Base-by-base conservation (phyloP, 2,888 invertebrate species). In the Volucella inflata region DNA sequence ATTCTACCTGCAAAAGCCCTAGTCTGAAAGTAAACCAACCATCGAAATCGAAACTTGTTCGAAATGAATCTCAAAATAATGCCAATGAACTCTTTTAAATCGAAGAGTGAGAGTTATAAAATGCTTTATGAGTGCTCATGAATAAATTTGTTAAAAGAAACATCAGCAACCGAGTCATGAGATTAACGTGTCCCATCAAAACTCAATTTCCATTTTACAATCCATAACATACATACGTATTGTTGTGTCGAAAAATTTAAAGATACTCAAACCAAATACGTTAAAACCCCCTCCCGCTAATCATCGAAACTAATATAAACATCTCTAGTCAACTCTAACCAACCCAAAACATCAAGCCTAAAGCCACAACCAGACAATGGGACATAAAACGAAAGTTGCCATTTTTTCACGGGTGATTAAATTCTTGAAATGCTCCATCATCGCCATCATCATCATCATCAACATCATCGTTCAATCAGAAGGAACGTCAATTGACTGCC, bases 381-480 rank as follows among this genome's bases (percentile, higher is more conserved):
- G 70, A 64, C n/a, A 72, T 68, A 76, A 85, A 85, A 77, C 64
- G 85, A 85, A 85, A 85, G 85, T 81, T 80, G 76, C 72, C 72
- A 72, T 77, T 81, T 77, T 77, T 62, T 51, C 51, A 81, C 72
- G 76, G 81, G 36, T 81, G 81, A 85, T 76, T 85, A 72, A 77
- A 77, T 85, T 70, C 85, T 65, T 60, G 30, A 81, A 76, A 68
- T 62, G 59, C 76, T 48, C 36, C 71, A 81, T 71, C 59, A 42
- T 42, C 40, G 44, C 16, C 38, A 38, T n/a, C 12, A 21, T 70
- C 71, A 67, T 72, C 78, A 62, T 64, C 50, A 46, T n/a, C 12
- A 21, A 57, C 71, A 67, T 72, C 78, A 62, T 64, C 50, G 40
- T 42, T 70, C 62, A 62, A 57, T 68, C 62, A 60, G 14, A 17